Evolutionary conservation across 2,113 vertebrate species (phyloP), one percentile per base, ranked within the genome.

Genomic region (Anarrhichthys ocellatus): DNA sequence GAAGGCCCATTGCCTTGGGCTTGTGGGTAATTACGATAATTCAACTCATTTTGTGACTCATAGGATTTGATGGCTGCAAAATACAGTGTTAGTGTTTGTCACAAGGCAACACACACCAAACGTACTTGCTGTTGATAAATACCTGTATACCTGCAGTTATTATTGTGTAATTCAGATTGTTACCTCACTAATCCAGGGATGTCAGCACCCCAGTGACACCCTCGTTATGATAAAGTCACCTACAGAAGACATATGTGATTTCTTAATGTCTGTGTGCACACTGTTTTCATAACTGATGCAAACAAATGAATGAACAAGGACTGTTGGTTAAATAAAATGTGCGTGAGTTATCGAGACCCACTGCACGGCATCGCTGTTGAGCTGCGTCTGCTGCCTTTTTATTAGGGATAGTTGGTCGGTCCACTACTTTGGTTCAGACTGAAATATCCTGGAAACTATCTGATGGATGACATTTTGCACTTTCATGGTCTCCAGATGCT

Each of bases 1-100:
- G 20, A 65, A 42, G 24, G 56, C 40, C 20, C 56, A 42, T 34
- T 50, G 32, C 71, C 54, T 71, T 4, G 40, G 38, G 64, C 56
- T 74, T 64, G 15, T 29, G 4, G 13, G 34, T 73, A 78, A 42
- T 78, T 54, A 46, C 9, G 8, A 59, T 36, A 63, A 66, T 79
- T 75, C 1, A 34, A 59, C 14, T 61, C 27, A 38, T 48, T 68
- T n/a, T 62, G 29, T 75, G 24, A 52, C 52, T 40, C 24, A 14
- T 6, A 48, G 2, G 22, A 74, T 68, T 73, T 48, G n/a, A n/a
- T 27, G 56, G 38, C 38, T 56, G 20, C 2, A 56, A 54, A 38
- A 54, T 42, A 27, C 14, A 3, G 0, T 8, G 9, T 34, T 65
- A 50, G 32, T 82, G 9, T 38, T 52, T 22, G 66, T 56, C 69